A percentile compares a stretch with the other conserved stretches of the same genome.
phyloP scores from a whole-genome alignment of 2,888 invertebrate genomes.

The Megastigmus dorsalis region DNA sequence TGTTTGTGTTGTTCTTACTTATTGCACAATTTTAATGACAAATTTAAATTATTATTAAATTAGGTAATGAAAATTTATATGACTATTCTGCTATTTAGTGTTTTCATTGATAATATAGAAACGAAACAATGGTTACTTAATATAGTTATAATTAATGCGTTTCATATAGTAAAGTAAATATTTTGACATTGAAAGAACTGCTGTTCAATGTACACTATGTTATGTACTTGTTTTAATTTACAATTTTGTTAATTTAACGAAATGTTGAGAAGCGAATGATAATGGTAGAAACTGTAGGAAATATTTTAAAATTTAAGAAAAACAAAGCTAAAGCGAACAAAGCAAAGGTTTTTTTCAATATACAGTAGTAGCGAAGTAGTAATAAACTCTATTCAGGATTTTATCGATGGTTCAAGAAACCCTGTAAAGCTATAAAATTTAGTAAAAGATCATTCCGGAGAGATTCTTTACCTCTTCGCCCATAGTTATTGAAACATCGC shows the following conservation, averaged over 20 bases:
- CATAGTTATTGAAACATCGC: conserved; percentile 37
- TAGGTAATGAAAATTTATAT: conserved; percentile 25
- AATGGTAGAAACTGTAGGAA: conserved; percentile 14
- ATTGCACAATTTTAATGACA: conserved; percentile 30
- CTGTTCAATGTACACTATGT: conserved; percentile 15
- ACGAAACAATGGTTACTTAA: conserved; percentile 36
- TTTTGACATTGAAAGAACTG: conserved; percentile 25
- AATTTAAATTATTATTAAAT: conserved; percentile 33
- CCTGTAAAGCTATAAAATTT: background rate
- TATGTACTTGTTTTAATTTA: conserved; percentile 34
- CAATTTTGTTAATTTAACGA: conserved; percentile 9
- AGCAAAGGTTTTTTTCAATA: conserved; percentile 27
- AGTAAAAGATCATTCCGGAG: conserved; percentile 31
- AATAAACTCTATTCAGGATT: conserved; percentile 36
- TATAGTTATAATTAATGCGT: conserved; percentile 35
- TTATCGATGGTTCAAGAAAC: conserved; percentile 50
- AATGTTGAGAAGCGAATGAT: conserved; percentile 38
- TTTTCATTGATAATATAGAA: conserved; percentile 34
- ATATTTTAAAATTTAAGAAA: conserved; percentile 19
- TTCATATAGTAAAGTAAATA: conserved; percentile 11
- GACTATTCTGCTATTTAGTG: conserved; percentile 5
- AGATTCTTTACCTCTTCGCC: conserved; percentile 24
- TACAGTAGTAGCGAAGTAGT: background rate
- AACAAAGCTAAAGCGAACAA: conserved; percentile 6
- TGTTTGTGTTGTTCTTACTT: conserved; percentile 23